Base-by-base conservation (phyloP, 2,888 invertebrate species). In the Sphinx pinastri region DNA sequence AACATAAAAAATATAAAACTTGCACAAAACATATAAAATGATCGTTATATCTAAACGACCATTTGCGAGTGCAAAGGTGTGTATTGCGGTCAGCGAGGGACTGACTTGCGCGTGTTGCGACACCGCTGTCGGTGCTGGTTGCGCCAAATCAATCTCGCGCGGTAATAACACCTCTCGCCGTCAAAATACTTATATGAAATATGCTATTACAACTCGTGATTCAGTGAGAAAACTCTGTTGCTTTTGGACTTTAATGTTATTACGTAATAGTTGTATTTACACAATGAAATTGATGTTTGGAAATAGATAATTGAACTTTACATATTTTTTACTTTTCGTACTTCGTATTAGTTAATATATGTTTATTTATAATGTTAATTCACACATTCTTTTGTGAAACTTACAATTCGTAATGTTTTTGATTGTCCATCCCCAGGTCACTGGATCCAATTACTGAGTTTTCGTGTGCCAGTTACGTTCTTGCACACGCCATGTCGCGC, bases 91-190 rank as follows among this genome's bases (percentile, higher is more conserved):
- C 87, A 88, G 82, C 78, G 79, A 80, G 81, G 85, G 82, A 83
- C 81, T 77, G 76, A 81, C 79, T 82, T 79, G 78, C 77, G 74
- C 71, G 74, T 71, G 79, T 87, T 87, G 83, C 87, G 83, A 84
- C 84, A 87, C 79, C 73, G 75, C 84, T 79, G 84, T 83, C 83
- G 80, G 84, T 83, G 82, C 82, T 82, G 79, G 87, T 88, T 89
- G 88, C 88, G 87, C 84, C 87, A 88, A 90, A 91, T 91, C 91
- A 89, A 90, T 89, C 90, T 87, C 76, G 78, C 78, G 74, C 80
- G 75, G 84, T 89, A 88, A 89, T 88, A 84, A 82, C 82, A 86
- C 85, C 85, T 85, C 84, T 85, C 84, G 81, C 80, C 77, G 77
- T 81, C 79, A 75, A 81, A 83, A 81, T 85, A 81, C 79, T 83